phyloP scores from a whole-genome alignment of 2,113 vertebrate species.

The Daubentonia madagascariensis region DNA sequence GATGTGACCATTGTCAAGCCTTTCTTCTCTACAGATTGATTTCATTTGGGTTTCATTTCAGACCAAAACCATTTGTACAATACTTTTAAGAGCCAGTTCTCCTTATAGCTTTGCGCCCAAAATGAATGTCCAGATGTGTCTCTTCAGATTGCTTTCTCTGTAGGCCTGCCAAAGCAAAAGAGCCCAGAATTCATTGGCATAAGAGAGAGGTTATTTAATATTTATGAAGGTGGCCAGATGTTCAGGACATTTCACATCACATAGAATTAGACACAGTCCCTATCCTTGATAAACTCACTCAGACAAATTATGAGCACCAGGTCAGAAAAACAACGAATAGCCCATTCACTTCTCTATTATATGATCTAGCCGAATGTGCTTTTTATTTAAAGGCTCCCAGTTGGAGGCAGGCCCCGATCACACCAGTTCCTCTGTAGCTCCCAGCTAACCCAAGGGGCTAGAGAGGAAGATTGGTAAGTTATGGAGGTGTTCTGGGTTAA shows the following conservation, averaged over 20 bases:
- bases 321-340: not conserved
- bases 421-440: not conserved
- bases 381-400: not conserved
- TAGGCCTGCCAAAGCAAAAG: slow-evolving; percentile 11
- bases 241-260: slow-evolving; percentile 5
- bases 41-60: not conserved
- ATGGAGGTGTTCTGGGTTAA: not conserved
- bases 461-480: not conserved
- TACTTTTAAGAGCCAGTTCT: not conserved
- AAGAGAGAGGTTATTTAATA: slow-evolving; percentile 1
- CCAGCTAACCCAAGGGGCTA: not conserved
- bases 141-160: slow-evolving; percentile 29
- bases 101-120: not conserved
- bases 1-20: not conserved
- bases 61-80: not conserved
- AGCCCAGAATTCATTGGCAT: not conserved
- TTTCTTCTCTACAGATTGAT: not conserved
- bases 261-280: not conserved
- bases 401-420: not conserved
- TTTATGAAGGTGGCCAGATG: slow-evolving; percentile 22
- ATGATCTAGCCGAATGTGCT: not conserved
- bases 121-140: not conserved
- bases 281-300: not conserved
- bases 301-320: not conserved
- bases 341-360: not conserved